A percentile compares a stretch with the other conserved stretches of the same genome.
Evolutionary conservation across 1,140 invertebrate species (phyloP).

Genomic region (Liolophura sinensis): DNA sequence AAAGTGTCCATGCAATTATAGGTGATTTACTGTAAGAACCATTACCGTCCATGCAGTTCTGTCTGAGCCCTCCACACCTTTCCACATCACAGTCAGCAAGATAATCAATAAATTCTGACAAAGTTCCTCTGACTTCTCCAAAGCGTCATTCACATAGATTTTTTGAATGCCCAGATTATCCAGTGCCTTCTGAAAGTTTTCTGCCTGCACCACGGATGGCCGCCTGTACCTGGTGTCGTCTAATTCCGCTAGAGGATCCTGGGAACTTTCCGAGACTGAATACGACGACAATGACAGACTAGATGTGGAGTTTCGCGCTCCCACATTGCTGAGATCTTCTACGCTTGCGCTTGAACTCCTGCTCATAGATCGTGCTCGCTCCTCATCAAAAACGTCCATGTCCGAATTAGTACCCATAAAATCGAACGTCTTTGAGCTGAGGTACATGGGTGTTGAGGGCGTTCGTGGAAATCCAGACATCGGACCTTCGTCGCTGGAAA

Average conservation of each 20-base stretch:
- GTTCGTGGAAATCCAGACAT: neutral
- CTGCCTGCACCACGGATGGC: conserved; percentile 22
- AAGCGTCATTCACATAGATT: conserved; percentile 29
- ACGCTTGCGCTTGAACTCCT: conserved; percentile 51
- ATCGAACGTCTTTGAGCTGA: neutral
- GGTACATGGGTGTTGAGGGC: neutral
- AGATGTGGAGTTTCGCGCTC: conserved; percentile 20
- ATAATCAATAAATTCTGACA: conserved; percentile 66
- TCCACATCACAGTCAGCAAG: conserved; percentile 67
- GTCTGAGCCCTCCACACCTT: conserved; percentile 66
- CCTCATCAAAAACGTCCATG: conserved; percentile 18
- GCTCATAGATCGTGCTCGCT: conserved; percentile 27
- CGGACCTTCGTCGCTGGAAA: neutral
- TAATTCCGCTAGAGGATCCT: conserved; percentile 17
- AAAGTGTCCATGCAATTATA: too few relatives aligned
- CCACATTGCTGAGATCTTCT: conserved; percentile 44
- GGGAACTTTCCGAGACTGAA: conserved; percentile 33
- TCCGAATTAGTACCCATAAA: neutral
- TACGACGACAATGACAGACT: conserved; percentile 6
- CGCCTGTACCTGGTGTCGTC: conserved; percentile 11
- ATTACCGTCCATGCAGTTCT: conserved; percentile 66
- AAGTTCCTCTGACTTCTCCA: conserved; percentile 63
- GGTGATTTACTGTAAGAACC: too few relatives aligned
- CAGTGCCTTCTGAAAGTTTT: conserved; percentile 35
- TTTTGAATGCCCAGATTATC: conserved; percentile 40